phyloP scores from a whole-genome alignment of 1,140 invertebrate genomes.

The Drosophila eugracilis region DNA sequence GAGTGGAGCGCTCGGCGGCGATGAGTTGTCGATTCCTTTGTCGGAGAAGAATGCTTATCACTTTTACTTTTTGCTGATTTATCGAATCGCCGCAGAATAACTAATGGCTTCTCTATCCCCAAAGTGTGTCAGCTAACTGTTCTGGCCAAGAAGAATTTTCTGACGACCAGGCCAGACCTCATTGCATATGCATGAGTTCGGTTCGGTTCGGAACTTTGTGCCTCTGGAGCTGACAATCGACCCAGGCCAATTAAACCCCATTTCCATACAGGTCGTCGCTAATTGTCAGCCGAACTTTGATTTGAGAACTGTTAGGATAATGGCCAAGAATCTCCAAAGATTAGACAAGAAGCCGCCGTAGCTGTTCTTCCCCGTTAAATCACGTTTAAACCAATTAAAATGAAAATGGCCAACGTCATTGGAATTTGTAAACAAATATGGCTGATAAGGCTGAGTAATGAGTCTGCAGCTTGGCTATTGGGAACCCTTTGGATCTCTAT shows the following conservation, averaged over 20 bases:
- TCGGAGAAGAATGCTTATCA: conserved; percentile 37
- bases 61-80: conserved; percentile 63
- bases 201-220: not conserved
- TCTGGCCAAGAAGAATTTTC: conserved; percentile 44
- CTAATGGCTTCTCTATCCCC: conserved; percentile 26
- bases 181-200: conserved; percentile 57
- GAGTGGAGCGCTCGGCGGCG: conserved; percentile 15
- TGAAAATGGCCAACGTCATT: conserved; percentile 21
- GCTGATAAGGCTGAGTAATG: conserved; percentile 12
- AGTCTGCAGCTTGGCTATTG: conserved; percentile 9
- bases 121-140: conserved; percentile 56
- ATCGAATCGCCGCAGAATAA: conserved; percentile 23
- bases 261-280: conserved; percentile 29
- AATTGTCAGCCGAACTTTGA: conserved; percentile 34
- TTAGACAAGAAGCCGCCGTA: conserved; percentile 24
- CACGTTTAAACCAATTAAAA: conserved; percentile 13
- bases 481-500: not conserved
- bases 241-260: conserved; percentile 44
- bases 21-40: conserved; percentile 48
- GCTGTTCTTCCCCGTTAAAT: conserved; percentile 31
- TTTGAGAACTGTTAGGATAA: conserved; percentile 46
- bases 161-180: conserved; percentile 18
- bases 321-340: conserved; percentile 18
- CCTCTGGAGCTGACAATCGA: conserved; percentile 5
- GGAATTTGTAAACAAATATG: conserved; percentile 38